Base-by-base conservation (phyloP, 2,888 invertebrate genomes). In the Drosophila longiperda region DNA sequence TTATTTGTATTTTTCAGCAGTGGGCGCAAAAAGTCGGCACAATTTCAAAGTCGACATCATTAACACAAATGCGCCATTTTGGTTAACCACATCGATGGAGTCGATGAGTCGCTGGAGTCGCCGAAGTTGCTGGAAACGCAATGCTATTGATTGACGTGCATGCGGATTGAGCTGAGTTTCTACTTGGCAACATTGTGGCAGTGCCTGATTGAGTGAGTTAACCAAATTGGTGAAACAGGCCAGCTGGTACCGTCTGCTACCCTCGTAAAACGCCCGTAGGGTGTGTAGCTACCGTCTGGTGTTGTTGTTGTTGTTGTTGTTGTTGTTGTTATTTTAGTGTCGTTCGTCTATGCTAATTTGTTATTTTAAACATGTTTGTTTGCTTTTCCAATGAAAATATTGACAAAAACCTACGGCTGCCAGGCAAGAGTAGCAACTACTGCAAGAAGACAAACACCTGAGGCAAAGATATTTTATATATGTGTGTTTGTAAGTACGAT, bases 291-390 rank as follows among this genome's bases (percentile, higher is more conserved):
- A 36, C 65, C 54, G 55, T 55, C 67, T 63, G 34, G 23, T 57
- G 69, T 73, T 85, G 15, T 50, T 45, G 23, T 23, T 57, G 69
- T 73, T 85, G 12, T 50, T 45, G 23, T 45, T 52, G 33, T 20
- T 53, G 52, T 34, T 53, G 53, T 53, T 38, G 90, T 89, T 86
- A 74, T 89, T 76, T 82, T 78, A 75, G 77, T 74, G 69, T 70
- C 76, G 73, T 74, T 67, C 55, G 72, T 80, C 87, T 87, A 90
- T 87, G 89, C 87, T 90, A 87, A 87, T 89, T 87, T 90, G 89
- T 90, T 87, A 90, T 89, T 87, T 87, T 87, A 90, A 90, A 73
- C 89, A 89, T 87, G 87, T 90, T 90, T 87, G 90, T 88, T 87
- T 87, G 80, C 82, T 72, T 73, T 80, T 70, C 73, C 73, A 78